Conservation (phyloP, 2,888 invertebrate species). For the Dastarcus helophoroides region DNA sequence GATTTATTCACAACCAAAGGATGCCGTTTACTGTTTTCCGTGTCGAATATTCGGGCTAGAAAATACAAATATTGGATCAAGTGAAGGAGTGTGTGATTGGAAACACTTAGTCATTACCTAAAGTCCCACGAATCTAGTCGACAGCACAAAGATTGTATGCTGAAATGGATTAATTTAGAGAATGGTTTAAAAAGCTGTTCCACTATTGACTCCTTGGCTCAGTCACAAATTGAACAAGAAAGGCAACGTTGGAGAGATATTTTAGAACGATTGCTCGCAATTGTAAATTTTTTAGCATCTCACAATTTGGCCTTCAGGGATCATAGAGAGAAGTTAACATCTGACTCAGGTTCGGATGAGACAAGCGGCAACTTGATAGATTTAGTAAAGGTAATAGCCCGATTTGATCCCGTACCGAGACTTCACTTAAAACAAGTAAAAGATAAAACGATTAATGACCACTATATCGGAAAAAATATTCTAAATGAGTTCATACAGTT, state of each 20-base stretch:
- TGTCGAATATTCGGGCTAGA: too few species aligned
- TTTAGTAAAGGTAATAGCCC: slow-evolving; percentile 6
- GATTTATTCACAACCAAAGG: too few species aligned
- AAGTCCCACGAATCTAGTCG: slow-evolving; percentile 8
- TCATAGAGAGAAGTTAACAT: slow-evolving; percentile 8
- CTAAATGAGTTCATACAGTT: slow-evolving; percentile 9
- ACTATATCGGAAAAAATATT: slow-evolving; percentile 8
- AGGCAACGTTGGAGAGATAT: slow-evolving; percentile 7
- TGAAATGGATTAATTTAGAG: slow-evolving; percentile 7
- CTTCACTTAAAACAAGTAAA: slow-evolving; percentile 6
- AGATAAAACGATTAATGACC: slow-evolving; percentile 6
- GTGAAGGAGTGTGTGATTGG: too few species aligned
- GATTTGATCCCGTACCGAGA: slow-evolving; percentile 7
- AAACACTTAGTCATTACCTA: too few species aligned
- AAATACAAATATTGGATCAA: too few species aligned
- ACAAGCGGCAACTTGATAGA: slow-evolving; percentile 7
- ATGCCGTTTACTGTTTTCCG: too few species aligned
- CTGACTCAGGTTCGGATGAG: slow-evolving; percentile 4
- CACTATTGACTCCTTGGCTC: slow-evolving; percentile 3
- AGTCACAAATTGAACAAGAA: slow-evolving; percentile 6
- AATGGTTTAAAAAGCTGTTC: slow-evolving; percentile 7
- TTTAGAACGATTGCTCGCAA: slow-evolving; percentile 8
- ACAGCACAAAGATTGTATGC: slow-evolving; percentile 7
- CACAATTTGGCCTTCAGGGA: slow-evolving; percentile 6
- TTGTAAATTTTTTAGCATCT: slow-evolving; percentile 6